Evolutionary conservation across 2,113 vertebrate species (phyloP).

Genomic region (Epinephelus moara): DNA sequence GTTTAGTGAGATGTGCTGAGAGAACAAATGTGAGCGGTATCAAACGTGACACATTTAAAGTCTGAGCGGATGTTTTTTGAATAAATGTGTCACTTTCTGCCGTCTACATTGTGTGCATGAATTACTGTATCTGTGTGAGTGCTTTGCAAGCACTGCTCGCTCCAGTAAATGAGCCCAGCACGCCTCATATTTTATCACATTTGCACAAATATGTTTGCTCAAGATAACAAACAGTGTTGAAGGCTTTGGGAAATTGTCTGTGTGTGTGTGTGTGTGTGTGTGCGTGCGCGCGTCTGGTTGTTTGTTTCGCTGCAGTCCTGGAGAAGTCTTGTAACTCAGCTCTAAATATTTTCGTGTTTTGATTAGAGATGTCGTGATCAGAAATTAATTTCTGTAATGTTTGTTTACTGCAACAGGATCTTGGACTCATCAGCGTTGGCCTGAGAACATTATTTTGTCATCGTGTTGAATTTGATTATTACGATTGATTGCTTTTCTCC

Average conservation of each 20-base stretch:
- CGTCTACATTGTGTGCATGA: conserved; percentile 41
- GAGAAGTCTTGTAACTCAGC: not conserved
- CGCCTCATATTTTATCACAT: conserved; percentile 28
- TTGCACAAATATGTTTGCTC: conserved; percentile 40
- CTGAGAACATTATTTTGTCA: not conserved
- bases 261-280: not conserved
- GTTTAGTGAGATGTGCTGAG: conserved; percentile 68
- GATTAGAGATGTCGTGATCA: not conserved
- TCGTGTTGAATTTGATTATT: not conserved
- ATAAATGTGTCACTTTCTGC: conserved; percentile 59
- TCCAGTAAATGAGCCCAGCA: conserved; percentile 31
- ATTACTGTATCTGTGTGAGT: conserved; percentile 48
- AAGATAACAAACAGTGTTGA: conserved; percentile 29
- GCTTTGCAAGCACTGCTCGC: not conserved
- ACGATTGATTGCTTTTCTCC: not conserved
- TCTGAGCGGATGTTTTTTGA: conserved; percentile 58
- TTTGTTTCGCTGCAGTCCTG: not conserved
- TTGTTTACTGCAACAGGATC: not conserved
- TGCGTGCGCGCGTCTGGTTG: not conserved
- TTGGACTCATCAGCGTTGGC: not conserved
- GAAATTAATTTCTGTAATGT: not conserved
- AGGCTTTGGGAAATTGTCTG: not conserved
- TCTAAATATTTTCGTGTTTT: not conserved
- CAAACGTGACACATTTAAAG: conserved; percentile 60
- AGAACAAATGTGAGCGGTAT: conserved; percentile 69